A percentile compares a stretch with the other conserved stretches of the same genome.
phyloP scores from a whole-genome alignment of 2,797 vertebrate genomes.

The Notolabrus celidotus region DNA sequence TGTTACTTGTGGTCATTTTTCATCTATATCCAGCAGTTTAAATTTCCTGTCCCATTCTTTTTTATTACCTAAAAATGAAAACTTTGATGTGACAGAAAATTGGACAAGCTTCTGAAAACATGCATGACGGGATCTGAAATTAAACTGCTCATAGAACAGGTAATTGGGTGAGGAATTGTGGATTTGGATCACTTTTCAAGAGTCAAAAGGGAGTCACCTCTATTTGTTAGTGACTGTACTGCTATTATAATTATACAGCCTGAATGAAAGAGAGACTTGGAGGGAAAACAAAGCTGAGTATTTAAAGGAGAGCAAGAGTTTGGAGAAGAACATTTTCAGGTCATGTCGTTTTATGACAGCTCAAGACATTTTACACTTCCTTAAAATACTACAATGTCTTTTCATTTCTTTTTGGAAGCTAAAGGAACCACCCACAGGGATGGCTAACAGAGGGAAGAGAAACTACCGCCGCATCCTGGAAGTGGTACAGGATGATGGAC shows the following conservation, averaged over 20 bases:
- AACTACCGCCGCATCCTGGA: conserved; percentile 67
- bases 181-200: conserved; percentile 19
- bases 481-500: conserved; percentile 79
- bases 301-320: not conserved
- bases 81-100: not conserved
- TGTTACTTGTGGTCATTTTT: not conserved
- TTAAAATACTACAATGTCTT: conserved; percentile 44
- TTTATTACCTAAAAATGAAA: not conserved
- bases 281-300: not conserved
- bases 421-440: conserved; percentile 62
- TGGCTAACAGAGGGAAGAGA: conserved; percentile 62
- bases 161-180: not conserved
- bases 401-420: conserved; percentile 47
- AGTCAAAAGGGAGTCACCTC: conserved; percentile 16
- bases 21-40: not conserved
- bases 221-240: not conserved
- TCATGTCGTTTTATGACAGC: conserved; percentile 6
- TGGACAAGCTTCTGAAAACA: not conserved
- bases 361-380: conserved; percentile 27
- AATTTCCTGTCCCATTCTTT: not conserved
- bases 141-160: not conserved
- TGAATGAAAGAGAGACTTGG: conserved; percentile 3
- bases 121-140: not conserved
- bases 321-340: not conserved
- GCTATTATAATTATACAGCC: conserved; percentile 13